Evolutionary conservation across 2,888 invertebrate species (phyloP), one percentile per base, ranked within the genome.

Genomic region (Cheilosia vulpina): DNA sequence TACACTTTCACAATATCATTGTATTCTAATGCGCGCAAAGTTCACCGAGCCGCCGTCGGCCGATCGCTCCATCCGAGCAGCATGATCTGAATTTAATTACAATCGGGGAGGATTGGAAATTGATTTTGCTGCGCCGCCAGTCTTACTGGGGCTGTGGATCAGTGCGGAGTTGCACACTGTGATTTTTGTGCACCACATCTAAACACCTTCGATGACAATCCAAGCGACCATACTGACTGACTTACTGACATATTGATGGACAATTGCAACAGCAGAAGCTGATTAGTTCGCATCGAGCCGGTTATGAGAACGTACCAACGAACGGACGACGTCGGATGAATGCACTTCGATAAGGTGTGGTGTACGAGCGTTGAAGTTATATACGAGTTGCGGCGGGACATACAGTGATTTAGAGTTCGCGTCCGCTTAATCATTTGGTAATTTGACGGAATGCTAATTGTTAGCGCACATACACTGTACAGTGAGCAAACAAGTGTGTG

Each of bases 61-160:
- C 31, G 31, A 71, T 60, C 78, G 45, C 58, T 58, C 38, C 53
- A 71, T 62, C 53, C 58, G 58, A 71, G 55, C 21, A 57, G 81
- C 85, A 85, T 85, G 85, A 81, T 76, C 85, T 77, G 85, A 85
- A 85, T 85, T 81, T 85, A 85, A 85, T 85, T 81, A 85, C 52
- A 62, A 76, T 68, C 60, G 55, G 53, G 50, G 53, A 68, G 55
- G 81, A 63, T 65, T 81, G 85, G 66, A 75, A 65, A 81, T 63
- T 77, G 72, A 77, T 72, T 81, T 81, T 63, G 13, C 21, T 24
- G 58, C 60, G 45, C 34, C 43, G 45, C 43, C 50, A 41, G 65
- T 43, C 27, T 73, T 60, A 76, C 71, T 69, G 73, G 45, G 58
- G 57, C 62, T 55, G 78, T 63, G 19, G 53, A 71, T 50, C 65